These are phyloP conservation scores for Ooceraea biroi DNA, from an alignment of 1,140 invertebrate genomes.

Conservation along the genomic window DNA sequence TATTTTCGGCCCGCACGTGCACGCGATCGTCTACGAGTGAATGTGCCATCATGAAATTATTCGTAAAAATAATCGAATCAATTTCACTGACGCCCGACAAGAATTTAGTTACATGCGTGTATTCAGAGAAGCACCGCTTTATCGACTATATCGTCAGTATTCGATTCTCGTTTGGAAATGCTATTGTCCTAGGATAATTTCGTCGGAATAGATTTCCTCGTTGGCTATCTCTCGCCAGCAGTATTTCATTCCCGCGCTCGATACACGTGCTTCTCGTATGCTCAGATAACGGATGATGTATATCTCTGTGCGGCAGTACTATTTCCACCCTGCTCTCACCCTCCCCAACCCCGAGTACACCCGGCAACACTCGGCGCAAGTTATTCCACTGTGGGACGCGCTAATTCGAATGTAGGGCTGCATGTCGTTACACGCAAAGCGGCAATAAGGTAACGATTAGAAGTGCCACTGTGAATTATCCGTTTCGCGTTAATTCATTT, in stretches of 20 bases:
- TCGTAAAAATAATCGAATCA: not conserved
- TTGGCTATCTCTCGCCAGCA: conserved; percentile 32
- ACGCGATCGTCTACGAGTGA: too few species aligned
- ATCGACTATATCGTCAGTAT: conserved; percentile 3
- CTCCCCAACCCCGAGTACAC: not conserved
- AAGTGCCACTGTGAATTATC: not conserved
- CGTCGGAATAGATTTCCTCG: conserved; percentile 58
- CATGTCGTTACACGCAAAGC: not conserved
- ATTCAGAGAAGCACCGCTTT: not conserved
- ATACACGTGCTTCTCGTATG: conserved; percentile 56
- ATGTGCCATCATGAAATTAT: too few species aligned
- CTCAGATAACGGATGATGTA: conserved; percentile 59
- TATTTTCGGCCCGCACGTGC: too few species aligned
- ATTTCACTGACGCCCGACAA: not conserved
- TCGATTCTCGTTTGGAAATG: conserved; percentile 40
- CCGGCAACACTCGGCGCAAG: conserved; percentile 25
- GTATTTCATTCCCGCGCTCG: conserved; percentile 54
- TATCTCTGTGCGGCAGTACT: conserved; percentile 21
- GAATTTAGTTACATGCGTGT: conserved; percentile 9
- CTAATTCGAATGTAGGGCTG: conserved; percentile 47
- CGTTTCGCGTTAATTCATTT: conserved; percentile 11
- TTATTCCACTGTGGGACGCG: conserved; percentile 7
- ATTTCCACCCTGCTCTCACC: not conserved
- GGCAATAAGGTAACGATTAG: conserved; percentile 16
- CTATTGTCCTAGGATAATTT: conserved; percentile 55